These are phyloP conservation scores for Himalopsyche tibetana DNA, from an alignment of 2,888 invertebrate species.

Conservation along the genomic window DNA sequence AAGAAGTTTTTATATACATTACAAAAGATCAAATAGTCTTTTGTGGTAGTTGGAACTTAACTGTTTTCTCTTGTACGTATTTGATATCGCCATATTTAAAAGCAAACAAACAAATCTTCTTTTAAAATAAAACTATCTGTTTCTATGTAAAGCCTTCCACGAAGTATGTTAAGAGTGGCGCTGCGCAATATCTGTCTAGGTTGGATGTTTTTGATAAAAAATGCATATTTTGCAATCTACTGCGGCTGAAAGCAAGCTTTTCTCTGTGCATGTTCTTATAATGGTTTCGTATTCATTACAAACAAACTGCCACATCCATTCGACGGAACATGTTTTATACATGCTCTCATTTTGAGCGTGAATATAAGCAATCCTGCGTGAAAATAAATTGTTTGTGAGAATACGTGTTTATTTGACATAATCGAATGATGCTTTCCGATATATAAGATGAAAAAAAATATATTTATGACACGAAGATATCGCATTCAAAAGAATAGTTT, in stretches of 20 bases:
- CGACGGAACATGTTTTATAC: background rate
- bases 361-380: background rate
- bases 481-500: no score
- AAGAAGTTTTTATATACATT: no score
- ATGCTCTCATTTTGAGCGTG: background rate
- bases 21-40: no score
- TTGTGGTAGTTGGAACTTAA: no score
- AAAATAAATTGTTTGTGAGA: background rate
- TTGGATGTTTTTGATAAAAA: slow-evolving; percentile 15
- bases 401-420: background rate
- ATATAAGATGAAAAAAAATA: background rate
- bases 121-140: background rate
- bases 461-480: no score
- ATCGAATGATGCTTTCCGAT: background rate
- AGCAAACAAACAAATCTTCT: background rate
- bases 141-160: background rate
- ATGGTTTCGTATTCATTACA: slow-evolving; percentile 29
- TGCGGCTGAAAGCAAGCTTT: background rate
- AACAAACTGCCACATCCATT: slow-evolving; percentile 1
- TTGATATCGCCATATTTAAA: no score
- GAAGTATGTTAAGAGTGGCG: background rate
- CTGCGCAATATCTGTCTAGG: background rate
- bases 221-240: slow-evolving; percentile 38
- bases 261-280: background rate
- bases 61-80: no score